Conservation (phyloP, 2,888 invertebrate species). For the Argyresthia goedartella region DNA sequence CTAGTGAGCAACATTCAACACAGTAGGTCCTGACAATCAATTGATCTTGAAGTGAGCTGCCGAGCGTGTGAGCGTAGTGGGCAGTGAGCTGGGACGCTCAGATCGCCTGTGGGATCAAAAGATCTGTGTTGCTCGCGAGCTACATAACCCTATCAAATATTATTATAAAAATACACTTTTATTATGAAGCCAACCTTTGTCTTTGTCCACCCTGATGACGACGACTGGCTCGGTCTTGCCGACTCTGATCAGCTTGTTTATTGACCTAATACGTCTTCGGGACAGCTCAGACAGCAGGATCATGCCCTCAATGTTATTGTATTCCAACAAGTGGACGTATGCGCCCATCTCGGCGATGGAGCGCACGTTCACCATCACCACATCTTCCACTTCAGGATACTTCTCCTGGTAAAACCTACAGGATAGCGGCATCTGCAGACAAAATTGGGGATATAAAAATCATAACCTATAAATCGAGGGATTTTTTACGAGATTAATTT, state of each 20-base stretch:
- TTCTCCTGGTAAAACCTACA: conserved; percentile 98
- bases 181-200: conserved; percentile 80
- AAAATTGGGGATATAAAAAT: conserved; percentile 13
- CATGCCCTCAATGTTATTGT: conserved; percentile 99
- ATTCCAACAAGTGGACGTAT: conserved; percentile 97
- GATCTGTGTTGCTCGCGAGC: too few species aligned
- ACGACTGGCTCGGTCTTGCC: conserved; percentile 99
- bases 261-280: conserved; percentile 97
- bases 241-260: conserved; percentile 98
- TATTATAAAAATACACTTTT: too few species aligned
- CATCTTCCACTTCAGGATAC: conserved; percentile 99
- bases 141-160: too few species aligned
- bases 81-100: too few species aligned
- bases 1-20: too few species aligned
- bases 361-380: conserved; percentile 98
- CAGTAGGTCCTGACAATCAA: too few species aligned
- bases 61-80: too few species aligned
- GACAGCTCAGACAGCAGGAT: conserved; percentile 98
- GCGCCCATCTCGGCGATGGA: conserved; percentile 99
- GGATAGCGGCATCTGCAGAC: conserved; percentile 83
- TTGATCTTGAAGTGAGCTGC: too few species aligned
- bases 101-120: too few species aligned
- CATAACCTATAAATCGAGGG: conserved; percentile 35
- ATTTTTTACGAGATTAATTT: conserved; percentile 30
- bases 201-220: conserved; percentile 99